Conservation (phyloP, 2,113 vertebrate genomes). For the Lichenostomus cassidix region DNA sequence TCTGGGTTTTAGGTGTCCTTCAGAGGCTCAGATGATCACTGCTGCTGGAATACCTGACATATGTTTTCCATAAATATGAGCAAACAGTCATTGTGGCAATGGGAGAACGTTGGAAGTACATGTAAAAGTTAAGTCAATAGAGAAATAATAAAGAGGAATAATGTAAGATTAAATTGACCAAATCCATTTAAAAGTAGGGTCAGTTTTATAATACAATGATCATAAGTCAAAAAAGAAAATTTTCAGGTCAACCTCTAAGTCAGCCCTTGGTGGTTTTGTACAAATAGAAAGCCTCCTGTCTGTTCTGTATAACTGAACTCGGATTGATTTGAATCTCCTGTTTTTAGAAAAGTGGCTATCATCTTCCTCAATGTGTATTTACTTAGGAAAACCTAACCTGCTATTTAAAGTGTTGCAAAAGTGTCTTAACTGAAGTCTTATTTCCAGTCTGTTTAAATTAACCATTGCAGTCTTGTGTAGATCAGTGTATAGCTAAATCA, state of each 20-base stretch:
- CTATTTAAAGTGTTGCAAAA: not conserved
- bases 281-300: not conserved
- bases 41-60: not conserved
- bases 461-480: not conserved
- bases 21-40: not conserved
- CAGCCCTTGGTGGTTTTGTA: not conserved
- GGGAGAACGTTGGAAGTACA: not conserved
- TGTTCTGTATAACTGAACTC: not conserved
- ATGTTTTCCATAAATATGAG: not conserved
- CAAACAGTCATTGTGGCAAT: not conserved
- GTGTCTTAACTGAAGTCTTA: not conserved
- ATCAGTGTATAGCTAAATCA: not conserved
- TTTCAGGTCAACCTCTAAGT: not conserved
- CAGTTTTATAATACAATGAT: not conserved
- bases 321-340: not conserved
- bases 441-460: not conserved
- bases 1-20: not conserved
- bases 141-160: not conserved
- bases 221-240: not conserved
- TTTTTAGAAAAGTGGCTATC: not conserved
- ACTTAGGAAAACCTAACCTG: not conserved
- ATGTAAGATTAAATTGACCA: not conserved
- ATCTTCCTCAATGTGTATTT: not conserved
- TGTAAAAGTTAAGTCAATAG: not conserved
- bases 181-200: not conserved